Evolutionary conservation across 2,113 vertebrate species (phyloP), one percentile per base, ranked within the genome.

Genomic region (Tachycineta bicolor): DNA sequence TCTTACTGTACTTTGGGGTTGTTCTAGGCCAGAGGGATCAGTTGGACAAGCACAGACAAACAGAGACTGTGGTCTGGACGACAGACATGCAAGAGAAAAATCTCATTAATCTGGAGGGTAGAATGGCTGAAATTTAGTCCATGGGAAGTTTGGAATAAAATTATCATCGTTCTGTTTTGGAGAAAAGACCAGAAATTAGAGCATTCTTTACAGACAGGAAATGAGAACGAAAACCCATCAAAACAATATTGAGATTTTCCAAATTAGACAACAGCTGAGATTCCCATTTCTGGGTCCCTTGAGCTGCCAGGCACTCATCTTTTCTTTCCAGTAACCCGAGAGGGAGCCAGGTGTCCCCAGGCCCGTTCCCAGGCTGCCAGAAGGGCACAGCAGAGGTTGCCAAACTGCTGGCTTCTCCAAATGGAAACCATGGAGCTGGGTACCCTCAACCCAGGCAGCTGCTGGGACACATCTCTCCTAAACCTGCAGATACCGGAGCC

Each of bases 381-480:
- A 31, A 67, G 49, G 58, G 39, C 0, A 0, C 37, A 74, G 64
- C 37, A 41, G 26, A 90, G 9, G 33, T 46, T 90, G 67, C 50
- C 60, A 89, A 46, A 39, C 18, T 34, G 1, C 49, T 89, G 77
- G 14, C 69, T 87, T 50, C 65, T 82, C 87, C 9, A 3, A 52
- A 60, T 78, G 65, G 68, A 94, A 95, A 87, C 90, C 74, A 82
- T 60, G 90, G 92, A 95, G 81, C 65, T 71, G 65, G 47, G 44
- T 28, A 82, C 62, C 81, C 44, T 91, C 64, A 65, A 46, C 19
- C 39, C 60, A 81, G 62, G 90, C 74, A 91, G 87, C 34, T 71
- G 39, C 73, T 89, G 64, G 73, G 87, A 63, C 77, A 82, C 2
- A 6, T 55, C 82, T 74, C 5, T 10, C 77, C 69, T 47, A 70